A percentile compares a stretch with the other conserved stretches of the same genome.
Evolutionary conservation across 2,888 invertebrate genomes (phyloP).

Genomic region (Leucophenga montana): DNA sequence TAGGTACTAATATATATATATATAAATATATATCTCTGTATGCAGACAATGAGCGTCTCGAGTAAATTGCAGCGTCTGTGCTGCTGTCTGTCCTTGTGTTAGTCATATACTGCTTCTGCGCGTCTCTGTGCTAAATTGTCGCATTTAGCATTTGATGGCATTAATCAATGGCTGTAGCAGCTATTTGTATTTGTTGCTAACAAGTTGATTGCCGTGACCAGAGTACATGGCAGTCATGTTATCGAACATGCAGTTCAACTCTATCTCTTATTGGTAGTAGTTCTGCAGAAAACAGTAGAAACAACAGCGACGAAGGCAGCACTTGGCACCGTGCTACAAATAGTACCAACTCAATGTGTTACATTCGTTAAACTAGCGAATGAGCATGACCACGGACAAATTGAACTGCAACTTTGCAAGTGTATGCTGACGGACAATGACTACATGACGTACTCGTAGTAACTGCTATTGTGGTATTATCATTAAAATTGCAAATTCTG

Average conservation of each 20-base stretch:
- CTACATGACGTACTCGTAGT: too few relatives aligned
- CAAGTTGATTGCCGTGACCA: constrained; percentile 13
- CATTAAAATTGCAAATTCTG: too few relatives aligned
- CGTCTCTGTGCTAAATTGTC: constrained; percentile 9
- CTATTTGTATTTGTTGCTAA: constrained; percentile 8
- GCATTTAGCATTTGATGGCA: constrained; percentile 23
- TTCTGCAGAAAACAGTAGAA: constrained; percentile 2
- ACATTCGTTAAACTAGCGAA: constrained; percentile 3
- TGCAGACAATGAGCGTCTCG: too few relatives aligned
- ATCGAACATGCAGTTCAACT: background rate
- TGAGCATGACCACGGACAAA: background rate
- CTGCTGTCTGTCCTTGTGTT: too few relatives aligned
- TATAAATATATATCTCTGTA: too few relatives aligned
- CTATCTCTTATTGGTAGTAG: background rate
- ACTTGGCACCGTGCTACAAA: background rate
- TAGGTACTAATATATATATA: too few relatives aligned
- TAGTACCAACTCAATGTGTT: background rate
- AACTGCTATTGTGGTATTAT: too few relatives aligned
- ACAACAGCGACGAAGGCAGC: background rate
- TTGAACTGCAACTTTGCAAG: too few relatives aligned
- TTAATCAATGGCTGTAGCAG: constrained; percentile 17
- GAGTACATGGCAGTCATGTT: constrained; percentile 7
- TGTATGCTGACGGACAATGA: too few relatives aligned
- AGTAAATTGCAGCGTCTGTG: too few relatives aligned
- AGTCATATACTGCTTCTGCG: too few relatives aligned